These are phyloP conservation scores for Phrynocephalus forsythii DNA, from an alignment of 2,797 vertebrate species.

Conservation along the genomic window DNA sequence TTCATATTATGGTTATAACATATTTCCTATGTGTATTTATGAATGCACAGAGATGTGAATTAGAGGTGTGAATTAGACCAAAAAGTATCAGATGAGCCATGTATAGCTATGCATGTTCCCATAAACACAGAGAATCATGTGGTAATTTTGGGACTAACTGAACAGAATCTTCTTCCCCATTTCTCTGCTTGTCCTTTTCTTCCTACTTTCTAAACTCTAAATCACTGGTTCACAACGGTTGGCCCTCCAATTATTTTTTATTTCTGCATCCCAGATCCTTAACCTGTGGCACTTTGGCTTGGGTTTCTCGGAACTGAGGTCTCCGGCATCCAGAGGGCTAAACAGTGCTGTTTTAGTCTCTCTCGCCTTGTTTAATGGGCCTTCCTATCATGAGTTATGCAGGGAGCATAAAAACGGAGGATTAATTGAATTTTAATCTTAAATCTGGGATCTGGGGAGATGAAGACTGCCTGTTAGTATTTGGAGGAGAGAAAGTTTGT, in stretches of 20 bases:
- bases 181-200: not conserved
- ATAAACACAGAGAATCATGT: not conserved
- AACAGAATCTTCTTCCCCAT: not conserved
- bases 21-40: not conserved
- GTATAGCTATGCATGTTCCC: constrained; percentile 5
- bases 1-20: not conserved
- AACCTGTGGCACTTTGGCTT: too few species aligned
- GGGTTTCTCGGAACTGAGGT: too few species aligned
- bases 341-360: not conserved
- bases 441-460: not conserved
- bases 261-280: too few species aligned
- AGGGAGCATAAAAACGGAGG: not conserved
- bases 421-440: not conserved
- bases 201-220: not conserved
- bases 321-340: too few species aligned
- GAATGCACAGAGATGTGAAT: too few species aligned
- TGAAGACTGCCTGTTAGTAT: not conserved
- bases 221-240: too few species aligned
- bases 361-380: not conserved
- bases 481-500: not conserved
- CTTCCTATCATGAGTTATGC: not conserved
- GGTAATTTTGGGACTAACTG: not conserved
- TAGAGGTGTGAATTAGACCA: not conserved
- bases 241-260: too few species aligned
- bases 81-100: not conserved